phyloP scores from a whole-genome alignment of 1,140 invertebrate species.

The Metaphire vulgaris region DNA sequence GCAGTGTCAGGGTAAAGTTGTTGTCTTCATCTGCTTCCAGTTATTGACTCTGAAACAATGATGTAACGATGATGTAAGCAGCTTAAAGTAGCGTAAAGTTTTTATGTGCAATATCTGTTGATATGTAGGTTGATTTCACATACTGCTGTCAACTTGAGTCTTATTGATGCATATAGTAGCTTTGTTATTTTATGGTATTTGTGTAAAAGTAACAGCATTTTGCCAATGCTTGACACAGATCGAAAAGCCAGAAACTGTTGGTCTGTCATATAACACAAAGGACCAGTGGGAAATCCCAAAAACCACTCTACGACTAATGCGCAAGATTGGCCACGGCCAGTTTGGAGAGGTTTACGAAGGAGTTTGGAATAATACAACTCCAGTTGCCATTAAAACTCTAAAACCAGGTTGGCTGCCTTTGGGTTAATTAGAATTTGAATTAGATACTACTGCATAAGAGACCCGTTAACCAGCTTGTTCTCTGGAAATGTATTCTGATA shows the following conservation, averaged over 20 bases:
- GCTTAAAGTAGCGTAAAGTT: too few species aligned
- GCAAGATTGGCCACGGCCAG: constrained; percentile 95
- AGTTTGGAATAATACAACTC: constrained; percentile 93
- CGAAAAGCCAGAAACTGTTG: constrained; percentile 94
- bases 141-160: too few species aligned
- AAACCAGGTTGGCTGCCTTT: constrained; percentile 69
- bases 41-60: too few species aligned
- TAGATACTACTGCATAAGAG: not conserved
- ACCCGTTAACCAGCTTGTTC: not conserved
- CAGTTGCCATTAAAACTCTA: constrained; percentile 95
- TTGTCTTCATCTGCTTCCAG: too few species aligned
- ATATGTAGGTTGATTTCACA: too few species aligned
- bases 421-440: not conserved
- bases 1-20: too few species aligned
- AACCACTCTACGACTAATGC: constrained; percentile 83
- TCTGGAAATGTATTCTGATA: not conserved
- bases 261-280: constrained; percentile 83
- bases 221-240: constrained; percentile 60
- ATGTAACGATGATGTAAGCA: too few species aligned
- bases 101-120: too few species aligned
- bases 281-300: constrained; percentile 99
- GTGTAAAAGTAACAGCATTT: too few species aligned
- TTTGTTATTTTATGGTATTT: too few species aligned
- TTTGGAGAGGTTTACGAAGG: constrained; percentile 99
- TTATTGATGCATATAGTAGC: too few species aligned